phyloP scores from a whole-genome alignment of 2,113 vertebrate genomes.

The Neopipo cinnamomea region DNA sequence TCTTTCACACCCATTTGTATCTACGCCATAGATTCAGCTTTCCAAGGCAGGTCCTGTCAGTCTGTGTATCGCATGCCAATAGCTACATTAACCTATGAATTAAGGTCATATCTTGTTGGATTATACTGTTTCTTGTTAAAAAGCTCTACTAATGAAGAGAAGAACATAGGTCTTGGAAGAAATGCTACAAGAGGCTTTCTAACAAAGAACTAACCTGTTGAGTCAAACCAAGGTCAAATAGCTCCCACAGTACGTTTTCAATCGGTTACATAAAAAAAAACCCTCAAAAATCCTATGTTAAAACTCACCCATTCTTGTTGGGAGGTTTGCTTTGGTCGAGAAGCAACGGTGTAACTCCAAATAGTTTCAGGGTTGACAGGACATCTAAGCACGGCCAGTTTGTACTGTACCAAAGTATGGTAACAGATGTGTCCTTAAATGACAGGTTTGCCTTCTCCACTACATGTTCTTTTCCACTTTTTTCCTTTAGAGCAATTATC shows the following conservation, averaged over 20 bases:
- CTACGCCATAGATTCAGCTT: background rate
- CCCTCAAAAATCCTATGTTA: background rate
- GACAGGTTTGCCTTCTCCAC: conserved; percentile 70
- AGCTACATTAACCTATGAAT: background rate
- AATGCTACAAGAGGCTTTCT: background rate
- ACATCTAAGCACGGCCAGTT: conserved; percentile 68
- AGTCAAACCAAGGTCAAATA: background rate
- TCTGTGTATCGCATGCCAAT: background rate
- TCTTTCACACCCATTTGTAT: background rate
- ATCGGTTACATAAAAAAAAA: background rate
- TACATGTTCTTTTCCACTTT: conserved; percentile 65
- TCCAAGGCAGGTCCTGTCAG: background rate
- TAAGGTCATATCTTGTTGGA: background rate
- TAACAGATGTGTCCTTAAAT: conserved; percentile 77
- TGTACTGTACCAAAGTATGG: conserved; percentile 76
- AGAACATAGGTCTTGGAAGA: background rate
- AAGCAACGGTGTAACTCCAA: conserved; percentile 76
- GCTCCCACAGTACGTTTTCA: background rate
- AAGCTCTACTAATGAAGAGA: background rate
- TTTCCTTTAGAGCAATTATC: conserved; percentile 80
- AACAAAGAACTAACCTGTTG: background rate
- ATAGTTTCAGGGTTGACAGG: conserved; percentile 78
- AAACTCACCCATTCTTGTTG: conserved; percentile 66
- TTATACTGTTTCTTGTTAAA: background rate
- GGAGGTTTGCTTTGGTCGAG: conserved; percentile 28